Conservation (phyloP, 2,888 invertebrate species). For the Drosophila buzzatii region DNA sequence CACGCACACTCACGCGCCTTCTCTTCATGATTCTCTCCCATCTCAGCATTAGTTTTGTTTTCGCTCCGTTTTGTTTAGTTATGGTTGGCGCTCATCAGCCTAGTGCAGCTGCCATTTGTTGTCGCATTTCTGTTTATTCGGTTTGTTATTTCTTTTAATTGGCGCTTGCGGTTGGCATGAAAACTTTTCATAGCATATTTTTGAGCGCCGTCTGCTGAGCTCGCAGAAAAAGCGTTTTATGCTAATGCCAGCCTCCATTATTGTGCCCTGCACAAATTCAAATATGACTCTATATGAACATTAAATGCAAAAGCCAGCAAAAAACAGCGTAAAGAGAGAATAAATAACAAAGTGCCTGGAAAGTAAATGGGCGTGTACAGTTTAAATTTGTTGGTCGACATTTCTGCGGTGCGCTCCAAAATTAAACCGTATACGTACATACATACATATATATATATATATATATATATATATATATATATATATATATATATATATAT, state of each 20-base stretch:
- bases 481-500: conserved; percentile 3
- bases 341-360: conserved; percentile 55
- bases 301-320: conserved; percentile 40
- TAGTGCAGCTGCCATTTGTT: conserved; percentile 31
- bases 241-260: conserved; percentile 46
- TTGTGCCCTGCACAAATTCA: conserved; percentile 35
- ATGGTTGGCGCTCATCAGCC: conserved; percentile 17
- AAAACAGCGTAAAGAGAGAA: conserved; percentile 13
- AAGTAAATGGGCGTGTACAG: conserved; percentile 56
- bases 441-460: background rate
- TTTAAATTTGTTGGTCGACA: conserved; percentile 65
- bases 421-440: conserved; percentile 39
- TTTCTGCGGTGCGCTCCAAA: conserved; percentile 60
- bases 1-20: conserved; percentile 52
- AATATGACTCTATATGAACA: conserved; percentile 42
- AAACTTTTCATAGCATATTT: conserved; percentile 52
- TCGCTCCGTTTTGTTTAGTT: conserved; percentile 5
- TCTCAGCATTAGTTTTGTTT: background rate
- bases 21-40: conserved; percentile 18
- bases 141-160: conserved; percentile 68
- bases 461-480: background rate
- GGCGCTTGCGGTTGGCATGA: conserved; percentile 56
- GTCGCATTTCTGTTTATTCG: conserved; percentile 36
- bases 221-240: conserved; percentile 54
- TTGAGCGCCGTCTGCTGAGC: conserved; percentile 44